phyloP scores from a whole-genome alignment of 1,140 invertebrate genomes.

The Neotoxoptera formosana region DNA sequence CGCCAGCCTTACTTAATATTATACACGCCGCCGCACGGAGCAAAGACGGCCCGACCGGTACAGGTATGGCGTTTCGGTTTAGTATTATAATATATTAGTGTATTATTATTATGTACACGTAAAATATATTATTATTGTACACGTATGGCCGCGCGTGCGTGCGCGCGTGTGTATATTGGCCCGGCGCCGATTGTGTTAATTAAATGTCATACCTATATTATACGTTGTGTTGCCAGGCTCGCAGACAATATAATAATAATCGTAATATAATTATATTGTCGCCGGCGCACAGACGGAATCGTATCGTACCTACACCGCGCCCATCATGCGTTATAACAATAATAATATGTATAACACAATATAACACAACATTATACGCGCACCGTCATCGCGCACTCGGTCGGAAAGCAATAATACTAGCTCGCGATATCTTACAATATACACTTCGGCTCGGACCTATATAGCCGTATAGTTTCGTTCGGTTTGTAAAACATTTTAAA shows the following conservation, averaged over 20 bases:
- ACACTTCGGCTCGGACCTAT: background rate
- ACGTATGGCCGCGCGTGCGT: background rate
- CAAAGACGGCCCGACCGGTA: background rate
- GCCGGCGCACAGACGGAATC: background rate
- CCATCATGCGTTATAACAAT: background rate
- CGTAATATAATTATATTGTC: conserved; percentile 17
- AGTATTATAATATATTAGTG: too few relatives aligned
- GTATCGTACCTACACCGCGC: background rate
- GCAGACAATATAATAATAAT: background rate
- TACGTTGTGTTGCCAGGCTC: background rate
- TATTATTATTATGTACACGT: too few relatives aligned
- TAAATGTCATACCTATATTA: conserved; percentile 19
- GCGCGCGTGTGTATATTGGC: background rate
- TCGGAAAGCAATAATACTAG: too few relatives aligned
- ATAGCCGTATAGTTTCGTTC: background rate
- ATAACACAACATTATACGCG: background rate
- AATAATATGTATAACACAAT: too few relatives aligned
- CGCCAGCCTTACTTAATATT: background rate
- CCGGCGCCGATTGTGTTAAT: conserved; percentile 11
- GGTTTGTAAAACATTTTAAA: background rate
- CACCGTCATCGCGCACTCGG: background rate
- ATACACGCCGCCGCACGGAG: background rate
- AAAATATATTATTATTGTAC: background rate
- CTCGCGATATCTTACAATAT: background rate
- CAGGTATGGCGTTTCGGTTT: background rate